These are phyloP conservation scores for Cyprinus carpio DNA, from an alignment of 2,113 vertebrate species.

Conservation along the genomic window DNA sequence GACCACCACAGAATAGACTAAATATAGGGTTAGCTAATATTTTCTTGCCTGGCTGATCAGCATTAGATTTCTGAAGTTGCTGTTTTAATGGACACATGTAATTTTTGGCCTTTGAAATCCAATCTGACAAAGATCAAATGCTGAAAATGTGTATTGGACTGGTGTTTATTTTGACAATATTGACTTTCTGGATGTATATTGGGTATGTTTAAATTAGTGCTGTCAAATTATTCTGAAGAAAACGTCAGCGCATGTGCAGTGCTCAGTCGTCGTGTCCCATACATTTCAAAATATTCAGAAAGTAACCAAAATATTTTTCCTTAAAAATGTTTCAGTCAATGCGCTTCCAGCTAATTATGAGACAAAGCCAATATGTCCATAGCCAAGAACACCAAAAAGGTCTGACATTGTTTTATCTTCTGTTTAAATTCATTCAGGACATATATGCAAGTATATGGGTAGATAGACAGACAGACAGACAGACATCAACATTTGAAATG, in stretches of 20 bases:
- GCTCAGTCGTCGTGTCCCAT: not conserved
- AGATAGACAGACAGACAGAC: no score
- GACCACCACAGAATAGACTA: conserved; percentile 73
- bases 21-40: conserved; percentile 73
- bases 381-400: no score
- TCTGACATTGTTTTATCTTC: no score
- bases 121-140: not conserved
- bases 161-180: not conserved
- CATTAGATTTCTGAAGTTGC: conserved; percentile 57
- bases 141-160: not conserved
- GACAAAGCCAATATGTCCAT: no score
- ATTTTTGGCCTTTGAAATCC: not conserved
- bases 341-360: not conserved
- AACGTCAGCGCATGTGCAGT: no score
- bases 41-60: conserved; percentile 68
- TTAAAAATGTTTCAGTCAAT: not conserved
- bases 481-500: no score
- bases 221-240: no score
- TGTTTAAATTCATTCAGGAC: no score
- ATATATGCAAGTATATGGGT: no score
- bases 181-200: not conserved
- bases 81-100: conserved; percentile 11
- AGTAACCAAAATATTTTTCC: not conserved
- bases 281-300: not conserved
- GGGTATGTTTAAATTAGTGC: not conserved